Evolutionary conservation across 2,888 invertebrate genomes (phyloP).

Genomic region (Deilephila porcellus): DNA sequence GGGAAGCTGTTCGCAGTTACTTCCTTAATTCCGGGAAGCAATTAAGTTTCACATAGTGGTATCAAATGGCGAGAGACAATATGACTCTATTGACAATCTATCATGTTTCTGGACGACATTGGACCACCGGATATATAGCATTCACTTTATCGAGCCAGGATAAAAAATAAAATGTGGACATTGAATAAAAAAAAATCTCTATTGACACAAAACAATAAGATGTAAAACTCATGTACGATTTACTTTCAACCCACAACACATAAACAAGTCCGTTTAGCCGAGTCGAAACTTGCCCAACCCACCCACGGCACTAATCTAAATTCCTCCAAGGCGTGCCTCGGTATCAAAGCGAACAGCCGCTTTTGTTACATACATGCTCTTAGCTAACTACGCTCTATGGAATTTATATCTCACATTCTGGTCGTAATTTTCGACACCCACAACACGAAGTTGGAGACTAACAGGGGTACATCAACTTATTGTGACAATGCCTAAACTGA

Average conservation of each 20-base stretch:
- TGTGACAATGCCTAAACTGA: too few relatives aligned
- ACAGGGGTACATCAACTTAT: too few relatives aligned
- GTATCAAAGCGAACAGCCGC: not conserved
- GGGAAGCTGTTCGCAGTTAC: too few relatives aligned
- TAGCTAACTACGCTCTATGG: not conserved
- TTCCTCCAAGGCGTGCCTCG: conserved; percentile 7
- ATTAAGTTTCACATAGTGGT: too few relatives aligned
- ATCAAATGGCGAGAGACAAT: too few relatives aligned
- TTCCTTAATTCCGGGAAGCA: too few relatives aligned
- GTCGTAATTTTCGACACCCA: conserved; percentile 1
- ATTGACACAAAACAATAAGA: not conserved
- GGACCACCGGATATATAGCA: too few relatives aligned
- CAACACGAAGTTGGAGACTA: not conserved
- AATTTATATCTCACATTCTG: too few relatives aligned
- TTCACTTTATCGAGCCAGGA: not conserved
- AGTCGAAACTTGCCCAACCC: conserved; percentile 2
- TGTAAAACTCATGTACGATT: not conserved
- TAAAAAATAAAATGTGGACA: too few relatives aligned
- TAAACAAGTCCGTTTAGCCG: not conserved
- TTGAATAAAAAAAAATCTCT: too few relatives aligned
- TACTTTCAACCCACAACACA: not conserved
- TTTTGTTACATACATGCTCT: conserved; percentile 11
- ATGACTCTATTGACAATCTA: too few relatives aligned
- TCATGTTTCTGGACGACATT: too few relatives aligned
- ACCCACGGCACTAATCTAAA: conserved; percentile 4